These are phyloP conservation scores for Nephrotoma guestfalica DNA, from an alignment of 2,888 invertebrate species.

Conservation along the genomic window DNA sequence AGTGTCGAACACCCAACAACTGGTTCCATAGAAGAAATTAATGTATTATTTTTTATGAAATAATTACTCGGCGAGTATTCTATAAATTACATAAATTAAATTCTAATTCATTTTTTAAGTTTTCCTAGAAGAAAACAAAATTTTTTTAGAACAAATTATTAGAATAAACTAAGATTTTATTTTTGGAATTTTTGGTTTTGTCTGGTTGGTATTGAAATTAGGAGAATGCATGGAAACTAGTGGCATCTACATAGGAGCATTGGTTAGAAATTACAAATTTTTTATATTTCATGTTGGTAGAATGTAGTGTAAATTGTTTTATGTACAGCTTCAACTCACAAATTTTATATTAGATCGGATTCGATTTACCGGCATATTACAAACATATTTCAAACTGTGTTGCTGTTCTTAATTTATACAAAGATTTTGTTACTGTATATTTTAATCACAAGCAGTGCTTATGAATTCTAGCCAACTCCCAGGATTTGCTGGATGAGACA, in stretches of 20 bases:
- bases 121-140: slow-evolving; percentile 4
- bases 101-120: neutral
- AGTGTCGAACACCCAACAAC: neutral
- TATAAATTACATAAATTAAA: slow-evolving; percentile 1
- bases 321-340: too few species aligned
- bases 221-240: neutral
- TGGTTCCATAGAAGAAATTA: neutral
- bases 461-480: too few species aligned
- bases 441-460: too few species aligned
- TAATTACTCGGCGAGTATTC: neutral
- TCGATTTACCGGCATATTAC: too few species aligned
- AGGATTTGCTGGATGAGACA: too few species aligned
- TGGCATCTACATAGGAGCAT: neutral
- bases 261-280: neutral
- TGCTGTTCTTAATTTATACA: too few species aligned
- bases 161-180: neutral
- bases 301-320: neutral
- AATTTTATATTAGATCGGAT: too few species aligned
- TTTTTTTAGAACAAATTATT: slow-evolving; percentile 2
- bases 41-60: slow-evolving; percentile 2
- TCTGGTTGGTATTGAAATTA: neutral
- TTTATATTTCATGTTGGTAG: neutral
- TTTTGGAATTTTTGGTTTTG: neutral
- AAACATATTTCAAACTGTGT: too few species aligned
- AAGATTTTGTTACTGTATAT: too few species aligned